phyloP scores from a whole-genome alignment of 2,113 vertebrate species.

The Mustela lutreola region DNA sequence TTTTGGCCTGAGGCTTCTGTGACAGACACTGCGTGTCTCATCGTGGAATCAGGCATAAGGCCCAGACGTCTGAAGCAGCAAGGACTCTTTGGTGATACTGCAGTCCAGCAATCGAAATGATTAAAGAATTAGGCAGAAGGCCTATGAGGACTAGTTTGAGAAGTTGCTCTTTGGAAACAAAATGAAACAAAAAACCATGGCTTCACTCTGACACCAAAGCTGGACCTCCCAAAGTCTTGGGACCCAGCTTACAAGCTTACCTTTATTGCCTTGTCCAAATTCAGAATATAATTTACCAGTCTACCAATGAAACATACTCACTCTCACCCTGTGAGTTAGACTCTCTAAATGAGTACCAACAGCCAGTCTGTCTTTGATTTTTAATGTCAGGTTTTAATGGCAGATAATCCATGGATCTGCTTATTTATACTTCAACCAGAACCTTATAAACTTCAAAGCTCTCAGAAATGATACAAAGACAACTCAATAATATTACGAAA shows the following conservation, averaged over 20 bases:
- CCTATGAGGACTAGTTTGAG: background rate
- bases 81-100: background rate
- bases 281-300: background rate
- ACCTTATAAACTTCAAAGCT: background rate
- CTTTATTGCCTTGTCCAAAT: background rate
- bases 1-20: background rate
- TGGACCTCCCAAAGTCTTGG: background rate
- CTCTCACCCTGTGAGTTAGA: background rate
- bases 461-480: background rate
- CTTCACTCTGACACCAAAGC: background rate
- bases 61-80: background rate
- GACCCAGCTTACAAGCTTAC: background rate
- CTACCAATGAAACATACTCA: background rate
- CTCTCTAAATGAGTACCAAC: background rate
- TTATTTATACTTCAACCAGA: conserved; percentile 20
- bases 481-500: background rate
- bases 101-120: background rate
- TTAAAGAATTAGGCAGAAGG: background rate
- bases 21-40: background rate
- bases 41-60: background rate
- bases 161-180: background rate
- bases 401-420: background rate
- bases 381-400: background rate
- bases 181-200: background rate
- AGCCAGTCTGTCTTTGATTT: background rate